Evolutionary conservation across 2,888 invertebrate genomes (phyloP), one percentile per base, ranked within the genome.

Genomic region (Doris montereyensis): DNA sequence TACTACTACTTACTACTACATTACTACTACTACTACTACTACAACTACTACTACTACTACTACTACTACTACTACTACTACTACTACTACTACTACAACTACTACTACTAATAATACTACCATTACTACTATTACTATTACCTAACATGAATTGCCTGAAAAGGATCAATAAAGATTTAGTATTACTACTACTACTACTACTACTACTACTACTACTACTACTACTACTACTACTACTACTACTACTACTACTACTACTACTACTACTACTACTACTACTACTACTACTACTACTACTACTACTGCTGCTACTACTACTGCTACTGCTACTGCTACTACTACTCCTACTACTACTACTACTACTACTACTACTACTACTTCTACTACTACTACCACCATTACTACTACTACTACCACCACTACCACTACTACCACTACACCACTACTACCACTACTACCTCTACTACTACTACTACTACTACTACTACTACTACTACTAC

Each of bases 61-160:
- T 73, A 73, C 73, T 78, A 78, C 73, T 78, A 62, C 62, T 72
- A 78, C 62, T 77, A 71, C 77, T 77, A 77, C 77, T 70, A 77
- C 77, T 77, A 77, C 70, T 77, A 71, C 77, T 77, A 58, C 77
- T 77, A 71, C 77, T 77, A 3, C 77, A 71, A 57, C 77, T 77
- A 26, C 77, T 77, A 58, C 77, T 77, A 41, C 77, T 41, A 41
- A 5, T 41, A 41, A 5, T 41, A 41, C 52, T 10, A 5, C 17
- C 52, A 41, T 17, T 41, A 41, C 52, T 41, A 41, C 52, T 41
- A 41, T 17, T 41, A 41, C 52, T 41, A 41, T 17, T 41, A 41
- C 52, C n/a, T n/a, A n/a, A n/a, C n/a, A n/a, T n/a, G n/a, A n/a
- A n/a, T n/a, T n/a, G n/a, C n/a, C n/a, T n/a, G n/a, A n/a, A n/a